phyloP scores from a whole-genome alignment of 1,140 invertebrate species.

The Popillia japonica region DNA sequence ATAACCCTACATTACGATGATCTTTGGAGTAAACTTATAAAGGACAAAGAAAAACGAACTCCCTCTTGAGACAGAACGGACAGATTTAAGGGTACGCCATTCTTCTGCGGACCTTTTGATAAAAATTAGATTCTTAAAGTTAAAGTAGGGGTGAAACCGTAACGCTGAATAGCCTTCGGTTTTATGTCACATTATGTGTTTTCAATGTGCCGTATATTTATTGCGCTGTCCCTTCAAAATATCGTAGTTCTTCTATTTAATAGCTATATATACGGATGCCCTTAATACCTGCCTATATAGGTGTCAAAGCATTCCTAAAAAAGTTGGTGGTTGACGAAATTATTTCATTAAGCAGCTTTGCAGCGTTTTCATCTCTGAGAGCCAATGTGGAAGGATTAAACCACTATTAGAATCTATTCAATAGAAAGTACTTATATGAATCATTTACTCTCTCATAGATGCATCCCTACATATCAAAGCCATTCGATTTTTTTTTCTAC shows the following conservation, averaged over 20 bases:
- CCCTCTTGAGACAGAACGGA: neutral
- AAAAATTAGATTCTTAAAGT: conserved; percentile 19
- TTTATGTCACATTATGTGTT: conserved; percentile 3
- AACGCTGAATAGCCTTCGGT: neutral
- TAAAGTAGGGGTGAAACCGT: conserved; percentile 9
- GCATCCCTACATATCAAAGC: too few species aligned
- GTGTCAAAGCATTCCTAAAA: too few species aligned
- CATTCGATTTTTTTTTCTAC: neutral
- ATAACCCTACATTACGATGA: conserved; percentile 1
- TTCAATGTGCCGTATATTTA: conserved; percentile 3
- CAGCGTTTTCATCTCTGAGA: too few species aligned
- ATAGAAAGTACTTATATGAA: too few species aligned
- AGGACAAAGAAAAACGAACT: neutral
- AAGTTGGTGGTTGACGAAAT: too few species aligned
- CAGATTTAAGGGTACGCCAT: neutral
- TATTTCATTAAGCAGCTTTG: too few species aligned
- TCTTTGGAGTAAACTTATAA: neutral
- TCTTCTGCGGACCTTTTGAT: neutral
- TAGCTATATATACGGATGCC: too few species aligned
- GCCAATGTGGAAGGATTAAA: too few species aligned
- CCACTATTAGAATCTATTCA: too few species aligned
- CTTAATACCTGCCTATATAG: too few species aligned
- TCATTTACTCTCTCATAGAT: too few species aligned
- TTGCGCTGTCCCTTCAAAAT: neutral
- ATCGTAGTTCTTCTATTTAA: too few species aligned